Evolutionary conservation across 2,113 vertebrate species (phyloP).

Genomic region (Colinus virginianus): DNA sequence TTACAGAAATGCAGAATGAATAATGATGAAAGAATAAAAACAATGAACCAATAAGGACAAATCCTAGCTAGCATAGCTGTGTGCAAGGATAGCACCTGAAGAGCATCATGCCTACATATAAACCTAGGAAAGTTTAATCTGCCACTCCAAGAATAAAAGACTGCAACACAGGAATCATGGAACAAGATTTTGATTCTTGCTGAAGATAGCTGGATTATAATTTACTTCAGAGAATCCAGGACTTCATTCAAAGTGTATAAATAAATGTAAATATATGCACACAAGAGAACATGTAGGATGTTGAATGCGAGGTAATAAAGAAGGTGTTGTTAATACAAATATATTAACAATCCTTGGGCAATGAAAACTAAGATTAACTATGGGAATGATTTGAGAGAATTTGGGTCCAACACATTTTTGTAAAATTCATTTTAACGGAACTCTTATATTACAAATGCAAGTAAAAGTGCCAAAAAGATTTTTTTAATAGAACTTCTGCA

Average conservation of each 20-base stretch:
- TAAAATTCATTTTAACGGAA: conserved; percentile 45
- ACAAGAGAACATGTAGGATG: not conserved
- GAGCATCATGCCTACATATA: accelerated
- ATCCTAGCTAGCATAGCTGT: not conserved
- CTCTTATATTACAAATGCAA: conserved; percentile 47
- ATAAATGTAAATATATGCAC: conserved; percentile 39
- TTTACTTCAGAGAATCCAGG: not conserved
- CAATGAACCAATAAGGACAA: not conserved
- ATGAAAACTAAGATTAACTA: conserved; percentile 43
- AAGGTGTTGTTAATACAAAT: conserved; percentile 49
- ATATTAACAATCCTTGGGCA: conserved; percentile 34
- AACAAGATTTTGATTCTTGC: not conserved
- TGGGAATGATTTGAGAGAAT: conserved; percentile 48
- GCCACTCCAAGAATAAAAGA: not conserved
- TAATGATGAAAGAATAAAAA: not conserved
- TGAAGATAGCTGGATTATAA: not conserved
- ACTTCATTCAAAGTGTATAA: not conserved
- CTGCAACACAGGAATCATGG: not conserved
- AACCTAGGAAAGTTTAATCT: not conserved
- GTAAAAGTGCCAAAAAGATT: conserved; percentile 40
- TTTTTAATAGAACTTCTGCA: conserved; percentile 58
- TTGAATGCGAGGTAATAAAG: conserved; percentile 21
- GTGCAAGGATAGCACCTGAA: not conserved
- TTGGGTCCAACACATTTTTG: conserved; percentile 26
- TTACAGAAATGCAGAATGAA: not conserved